Base-by-base conservation (phyloP, 2,797 vertebrate species). In the Epinephelus awoara region DNA sequence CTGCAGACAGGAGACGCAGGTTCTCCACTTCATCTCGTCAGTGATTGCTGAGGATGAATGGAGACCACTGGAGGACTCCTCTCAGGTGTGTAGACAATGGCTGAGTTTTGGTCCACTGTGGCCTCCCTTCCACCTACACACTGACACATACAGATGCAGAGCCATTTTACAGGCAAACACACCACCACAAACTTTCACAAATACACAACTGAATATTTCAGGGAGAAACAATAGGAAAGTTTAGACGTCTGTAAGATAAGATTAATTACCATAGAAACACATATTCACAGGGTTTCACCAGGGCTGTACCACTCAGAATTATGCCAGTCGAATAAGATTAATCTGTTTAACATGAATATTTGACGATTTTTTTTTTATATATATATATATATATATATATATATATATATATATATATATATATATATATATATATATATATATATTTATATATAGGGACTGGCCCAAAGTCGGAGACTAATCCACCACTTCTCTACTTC, bases 21-120 rank as follows among this genome's bases (percentile, higher is more conserved):
- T 67, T 57, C 54, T 72, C 46, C 23, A n/a, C 61, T 72, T 73
- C 5, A 79, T 78, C 72, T 25, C 15, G 38, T 64, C 61, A 47
- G 23, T 55, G 68, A 67, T 47, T 14, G 67, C 51, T 38, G 70
- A 58, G 67, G 80, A 79, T 77, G 72, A 81, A 73, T 67, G 38
- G 25, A 67, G 71, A 19, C 14, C 1, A n/a, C 1, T n/a, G 23
- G 67, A 76, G 68, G 69, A 68, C 72, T 80, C 57, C 18, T 67
- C 59, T 61, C 73, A 67, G 69, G 68, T 79, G 77, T 70, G 65
- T 10, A 47, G 50, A 55, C 71, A 84, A 79, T 19, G 25, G 23
- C 51, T 21, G 74, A 71, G 68, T 74, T 76, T 55, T 70, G 61
- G 67, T 67, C 64, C 44, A 50, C 21, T 1, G 52, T 55, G 75